These are phyloP conservation scores for Drosophila villosipedis DNA, from an alignment of 2,888 invertebrate species.

Conservation along the genomic window DNA sequence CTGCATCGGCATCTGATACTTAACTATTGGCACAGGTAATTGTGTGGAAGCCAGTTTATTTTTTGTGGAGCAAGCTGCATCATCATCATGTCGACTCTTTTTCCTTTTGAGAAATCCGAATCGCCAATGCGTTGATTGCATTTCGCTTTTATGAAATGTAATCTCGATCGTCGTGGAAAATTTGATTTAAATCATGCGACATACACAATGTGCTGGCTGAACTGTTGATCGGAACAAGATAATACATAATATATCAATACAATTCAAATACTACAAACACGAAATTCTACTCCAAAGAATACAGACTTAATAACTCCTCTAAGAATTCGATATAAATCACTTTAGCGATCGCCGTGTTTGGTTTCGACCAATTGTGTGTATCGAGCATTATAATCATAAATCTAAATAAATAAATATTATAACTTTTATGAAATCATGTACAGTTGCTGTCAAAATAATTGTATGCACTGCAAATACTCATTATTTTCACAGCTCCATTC, in stretches of 20 bases:
- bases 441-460: neutral
- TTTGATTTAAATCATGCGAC: neutral
- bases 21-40: constrained; percentile 10
- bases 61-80: constrained; percentile 15
- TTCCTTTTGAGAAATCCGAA: constrained; percentile 6
- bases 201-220: neutral
- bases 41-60: constrained; percentile 32
- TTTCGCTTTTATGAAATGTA: constrained; percentile 30
- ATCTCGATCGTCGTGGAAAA: neutral
- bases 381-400: neutral
- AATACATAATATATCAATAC: neutral
- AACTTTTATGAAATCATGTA: neutral
- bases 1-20: constrained; percentile 1
- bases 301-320: neutral
- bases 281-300: neutral
- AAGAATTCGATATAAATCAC: neutral
- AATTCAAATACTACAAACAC: neutral
- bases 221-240: neutral
- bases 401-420: too few relatives aligned
- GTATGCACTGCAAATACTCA: neutral
- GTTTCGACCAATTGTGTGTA: neutral
- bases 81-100: neutral
- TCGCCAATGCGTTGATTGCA: constrained; percentile 20
- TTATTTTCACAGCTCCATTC: neutral
- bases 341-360: neutral